Evolutionary conservation across 2,888 invertebrate species (phyloP), one percentile per base, ranked within the genome.

Genomic region (Lamproptera curius): DNA sequence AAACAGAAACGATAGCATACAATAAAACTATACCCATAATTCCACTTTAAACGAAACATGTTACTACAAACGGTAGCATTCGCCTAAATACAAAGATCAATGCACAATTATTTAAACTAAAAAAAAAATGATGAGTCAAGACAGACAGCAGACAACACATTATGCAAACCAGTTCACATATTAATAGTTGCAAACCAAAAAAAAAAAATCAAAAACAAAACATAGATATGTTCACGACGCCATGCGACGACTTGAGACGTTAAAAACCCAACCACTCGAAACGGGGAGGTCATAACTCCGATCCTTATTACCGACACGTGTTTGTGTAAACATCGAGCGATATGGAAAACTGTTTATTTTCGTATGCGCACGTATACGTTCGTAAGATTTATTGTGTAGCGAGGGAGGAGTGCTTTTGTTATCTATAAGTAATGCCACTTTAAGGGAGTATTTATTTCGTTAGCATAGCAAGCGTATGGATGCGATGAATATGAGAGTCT

Each of bases 251-350:
- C 13, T 33, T 23, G 20, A 43, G 42, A 38, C 34, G 28, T 44
- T 44, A 40, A 46, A 46, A 44, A 36, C 35, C 13, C 14, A 28
- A 23, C 44, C 43, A 49, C 49, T 49, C 16, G 44, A 44, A 40
- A 39, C 28, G n/a, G 15, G 11, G 35, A 6, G 15, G 15, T 13
- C 9, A n/a, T 20, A 16, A 36, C 20, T 26, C 17, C 10, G 16
- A 33, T 16, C 14, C 17, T 43, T 43, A 42, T 16, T 16, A 38
- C 15, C 26, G 16, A n/a, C 43, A 49, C 28, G 33, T 34, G 42
- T 13, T 42, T 33, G 31, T 42, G 42, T 39, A 43, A 14, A 42
- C 15, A 39, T 43, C 39, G 17, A 17, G 31, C n/a, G 28, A 31
- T 39, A 35, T 20, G 39, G 43, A 20, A 48, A 39, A 40, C n/a